Base-by-base conservation (phyloP, 2,797 vertebrate species). In the Pseudotriccus pelzelni region DNA sequence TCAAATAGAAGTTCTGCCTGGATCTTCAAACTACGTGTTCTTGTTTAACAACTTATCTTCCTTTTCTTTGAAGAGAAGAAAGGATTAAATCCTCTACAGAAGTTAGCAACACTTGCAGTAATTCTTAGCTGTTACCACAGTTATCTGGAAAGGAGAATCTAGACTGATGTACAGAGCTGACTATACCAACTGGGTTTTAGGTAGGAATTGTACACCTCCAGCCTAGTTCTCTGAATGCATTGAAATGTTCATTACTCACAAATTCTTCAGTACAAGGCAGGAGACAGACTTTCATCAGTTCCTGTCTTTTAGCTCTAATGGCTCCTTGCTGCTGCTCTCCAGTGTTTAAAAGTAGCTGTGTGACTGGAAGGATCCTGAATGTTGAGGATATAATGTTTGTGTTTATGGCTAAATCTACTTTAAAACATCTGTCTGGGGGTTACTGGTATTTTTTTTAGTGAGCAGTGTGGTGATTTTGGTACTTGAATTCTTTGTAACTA, bases 271-370 rank as follows among this genome's bases (percentile, higher is more conserved):
- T 80, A 46, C 8, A 16, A 90, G 50, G 66, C 85, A 87, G 64
- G 79, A 87, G 85, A 67, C 10, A 25, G 59, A 63, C 34, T 70
- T 87, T 17, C 3, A 77, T 93, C 36, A 59, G 50, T 84, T 95
- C 34, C 88, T 55, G 46, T 88, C 44, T 79, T 93, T 87, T 85
- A 75, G 93, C 72, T 96, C 89, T 92, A 84, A 84, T 85, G 53
- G 90, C 82, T 93, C 50, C 63, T 90, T 93, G 80, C 85, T 94
- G 89, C 92, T 76, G 92, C 59, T 95, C 50, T 93, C 74, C 73
- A 55, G 30, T 85, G 62, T 92, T 79, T 77, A 90, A 72, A 93
- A 86, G 37, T 46, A 87, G n/a, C 63, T 82, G 27, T 67, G 39
- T 94, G 88, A 78, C 64, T 80, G 62, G 69, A 95, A 93, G 60